Percentiles rank a stretch among this genome's conserved stretches.
These are phyloP conservation scores for Drosophila gaucha DNA, from an alignment of 2,888 invertebrate species.

Conservation along the genomic window DNA sequence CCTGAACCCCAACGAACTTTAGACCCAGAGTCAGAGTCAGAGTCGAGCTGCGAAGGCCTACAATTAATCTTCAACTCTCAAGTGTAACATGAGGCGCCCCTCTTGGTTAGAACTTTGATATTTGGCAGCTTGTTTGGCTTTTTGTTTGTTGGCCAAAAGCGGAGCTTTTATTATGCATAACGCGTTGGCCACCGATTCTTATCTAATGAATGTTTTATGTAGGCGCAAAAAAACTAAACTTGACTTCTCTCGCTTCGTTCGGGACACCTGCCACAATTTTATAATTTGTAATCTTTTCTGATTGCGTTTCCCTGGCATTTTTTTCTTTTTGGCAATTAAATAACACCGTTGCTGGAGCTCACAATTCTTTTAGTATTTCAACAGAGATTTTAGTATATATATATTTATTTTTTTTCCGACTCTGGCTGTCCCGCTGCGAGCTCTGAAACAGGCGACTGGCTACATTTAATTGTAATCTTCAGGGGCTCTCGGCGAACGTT, in stretches of 20 bases:
- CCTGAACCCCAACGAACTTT: slow-evolving; percentile 35
- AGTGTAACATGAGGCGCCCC: slow-evolving; percentile 70
- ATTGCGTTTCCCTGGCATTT: slow-evolving; percentile 17
- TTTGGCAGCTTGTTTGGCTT: slow-evolving; percentile 49
- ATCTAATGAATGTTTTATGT: slow-evolving; percentile 49
- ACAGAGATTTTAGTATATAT: background rate
- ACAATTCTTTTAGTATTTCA: too few relatives aligned
- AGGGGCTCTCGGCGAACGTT: slow-evolving; percentile 57
- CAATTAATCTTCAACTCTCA: slow-evolving; percentile 67
- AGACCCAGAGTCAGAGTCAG: slow-evolving; percentile 10
- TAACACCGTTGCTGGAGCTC: slow-evolving; percentile 30
- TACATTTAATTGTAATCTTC: slow-evolving; percentile 74
- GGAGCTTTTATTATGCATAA: slow-evolving; percentile 35
- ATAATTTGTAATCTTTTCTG: slow-evolving; percentile 36
- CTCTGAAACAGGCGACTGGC: slow-evolving; percentile 44
- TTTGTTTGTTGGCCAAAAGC: slow-evolving; percentile 13
- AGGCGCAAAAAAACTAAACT: slow-evolving; percentile 23
- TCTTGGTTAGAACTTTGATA: slow-evolving; percentile 46
- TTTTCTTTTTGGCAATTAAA: slow-evolving; percentile 46
- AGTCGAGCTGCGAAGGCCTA: slow-evolving; percentile 31
- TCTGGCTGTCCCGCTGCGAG: slow-evolving; percentile 66
- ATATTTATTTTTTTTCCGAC: slow-evolving; percentile 23
- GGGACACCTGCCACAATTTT: slow-evolving; percentile 43
- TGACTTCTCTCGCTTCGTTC: slow-evolving; percentile 20
- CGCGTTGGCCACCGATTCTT: slow-evolving; percentile 36